A percentile compares a stretch with the other conserved stretches of the same genome.
Conservation (phyloP, 2,113 vertebrate genomes). For the Lethenteron reissneri region DNA sequence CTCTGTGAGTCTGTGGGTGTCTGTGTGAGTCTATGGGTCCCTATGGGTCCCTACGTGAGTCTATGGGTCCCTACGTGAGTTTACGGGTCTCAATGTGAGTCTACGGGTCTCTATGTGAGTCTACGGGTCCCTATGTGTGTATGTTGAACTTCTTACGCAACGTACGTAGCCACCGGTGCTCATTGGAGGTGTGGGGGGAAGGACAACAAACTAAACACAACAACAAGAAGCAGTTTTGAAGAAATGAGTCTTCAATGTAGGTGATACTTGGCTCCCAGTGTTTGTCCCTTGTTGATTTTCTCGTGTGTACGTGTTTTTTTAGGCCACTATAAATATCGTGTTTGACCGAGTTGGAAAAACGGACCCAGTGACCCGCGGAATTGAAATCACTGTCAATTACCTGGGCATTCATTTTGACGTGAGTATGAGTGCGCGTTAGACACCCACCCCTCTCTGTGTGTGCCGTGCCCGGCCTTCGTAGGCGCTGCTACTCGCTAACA, state of each 20-base stretch:
- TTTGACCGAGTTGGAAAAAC: slow-evolving; percentile 95
- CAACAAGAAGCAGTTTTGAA: background rate
- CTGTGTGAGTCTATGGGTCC: background rate
- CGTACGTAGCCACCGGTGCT: too few species aligned
- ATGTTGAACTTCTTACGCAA: too few species aligned
- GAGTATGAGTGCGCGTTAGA: slow-evolving; percentile 16
- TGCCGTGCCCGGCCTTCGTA: too few species aligned
- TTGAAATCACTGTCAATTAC: slow-evolving; percentile 98
- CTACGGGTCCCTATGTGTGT: too few species aligned
- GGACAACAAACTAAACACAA: background rate
- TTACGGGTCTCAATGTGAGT: too few species aligned
- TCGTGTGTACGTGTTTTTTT: background rate
- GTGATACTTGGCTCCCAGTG: too few species aligned
- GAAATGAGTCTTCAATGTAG: background rate
- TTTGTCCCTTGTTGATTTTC: background rate
- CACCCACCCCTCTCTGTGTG: too few species aligned
- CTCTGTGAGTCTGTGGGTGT: background rate
- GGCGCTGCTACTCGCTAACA: too few species aligned
- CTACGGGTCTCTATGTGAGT: background rate
- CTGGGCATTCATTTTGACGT: slow-evolving; percentile 96
- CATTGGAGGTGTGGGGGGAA: too few species aligned
- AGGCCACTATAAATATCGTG: slow-evolving; percentile 98
- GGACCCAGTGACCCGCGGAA: slow-evolving; percentile 92
- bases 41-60: too few species aligned
- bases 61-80: too few species aligned